Conservation (phyloP, 2,113 vertebrate genomes). For the Lycaon pictus region DNA sequence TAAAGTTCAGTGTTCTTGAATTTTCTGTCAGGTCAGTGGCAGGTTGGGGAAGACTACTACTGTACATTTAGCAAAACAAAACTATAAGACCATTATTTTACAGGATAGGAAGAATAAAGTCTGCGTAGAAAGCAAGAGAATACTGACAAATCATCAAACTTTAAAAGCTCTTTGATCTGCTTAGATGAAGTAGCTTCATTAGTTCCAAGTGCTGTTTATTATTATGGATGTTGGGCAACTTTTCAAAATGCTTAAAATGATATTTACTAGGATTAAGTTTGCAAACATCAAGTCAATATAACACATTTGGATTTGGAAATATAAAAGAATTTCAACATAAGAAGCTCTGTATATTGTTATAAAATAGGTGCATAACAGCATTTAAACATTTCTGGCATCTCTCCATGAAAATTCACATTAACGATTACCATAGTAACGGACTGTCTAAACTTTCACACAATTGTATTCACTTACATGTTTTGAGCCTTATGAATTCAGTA, state of each 20-base stretch:
- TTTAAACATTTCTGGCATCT: constrained; percentile 31
- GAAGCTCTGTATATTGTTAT: neutral
- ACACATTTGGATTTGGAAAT: neutral
- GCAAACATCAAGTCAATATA: constrained; percentile 32
- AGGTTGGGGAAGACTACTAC: neutral
- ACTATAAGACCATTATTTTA: neutral
- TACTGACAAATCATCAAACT: neutral
- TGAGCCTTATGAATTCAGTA: neutral
- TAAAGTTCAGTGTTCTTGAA: neutral
- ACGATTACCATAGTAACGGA: constrained; percentile 57
- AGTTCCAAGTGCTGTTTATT: neutral
- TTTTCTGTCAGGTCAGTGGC: neutral
- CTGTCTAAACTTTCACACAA: constrained; percentile 37
- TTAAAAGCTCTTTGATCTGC: neutral
- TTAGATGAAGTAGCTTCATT: neutral
- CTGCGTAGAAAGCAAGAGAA: neutral
- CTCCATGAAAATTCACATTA: constrained; percentile 49
- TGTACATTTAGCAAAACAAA: neutral
- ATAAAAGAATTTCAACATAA: constrained; percentile 18
- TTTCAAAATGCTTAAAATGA: constrained; percentile 39
- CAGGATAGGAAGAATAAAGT: neutral
- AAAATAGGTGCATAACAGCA: constrained; percentile 55
- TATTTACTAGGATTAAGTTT: constrained; percentile 28
- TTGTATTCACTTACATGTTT: neutral
- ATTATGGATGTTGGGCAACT: neutral